Conservation (phyloP, 2,888 invertebrate genomes). For the Brachyptera putata region DNA sequence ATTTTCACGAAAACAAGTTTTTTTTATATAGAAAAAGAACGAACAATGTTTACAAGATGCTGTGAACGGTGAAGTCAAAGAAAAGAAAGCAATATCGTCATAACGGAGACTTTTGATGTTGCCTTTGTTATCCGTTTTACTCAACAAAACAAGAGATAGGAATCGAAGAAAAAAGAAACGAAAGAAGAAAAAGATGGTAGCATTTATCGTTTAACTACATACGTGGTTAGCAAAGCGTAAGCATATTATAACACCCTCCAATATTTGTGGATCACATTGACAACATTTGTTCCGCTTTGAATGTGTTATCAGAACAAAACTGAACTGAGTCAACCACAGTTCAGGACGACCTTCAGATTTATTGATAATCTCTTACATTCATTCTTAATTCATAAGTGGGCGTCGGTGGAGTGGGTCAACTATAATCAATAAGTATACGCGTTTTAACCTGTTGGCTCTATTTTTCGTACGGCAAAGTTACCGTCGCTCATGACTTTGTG, state of each 20-base stretch:
- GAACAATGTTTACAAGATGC: conserved; percentile 5
- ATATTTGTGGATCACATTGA: too few species aligned
- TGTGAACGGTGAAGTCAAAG: conserved; percentile 23
- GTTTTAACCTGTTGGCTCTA: conserved; percentile 28
- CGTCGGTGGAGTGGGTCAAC: neutral
- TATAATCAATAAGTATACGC: conserved; percentile 4
- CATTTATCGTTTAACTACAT: conserved; percentile 11
- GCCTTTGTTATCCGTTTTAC: conserved; percentile 21
- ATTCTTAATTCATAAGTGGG: too few species aligned
- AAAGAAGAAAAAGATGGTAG: conserved; percentile 26
- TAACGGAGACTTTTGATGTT: conserved; percentile 31
- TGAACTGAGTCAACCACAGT: too few species aligned
- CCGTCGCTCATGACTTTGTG: conserved; percentile 7
- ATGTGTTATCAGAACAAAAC: too few species aligned
- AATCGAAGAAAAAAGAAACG: conserved; percentile 26
- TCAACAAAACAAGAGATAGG: conserved; percentile 24
- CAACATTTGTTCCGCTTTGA: too few species aligned
- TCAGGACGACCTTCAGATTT: too few species aligned
- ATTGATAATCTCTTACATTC: too few species aligned
- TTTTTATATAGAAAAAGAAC: neutral
- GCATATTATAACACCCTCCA: too few species aligned
- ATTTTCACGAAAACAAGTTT: conserved; percentile 8
- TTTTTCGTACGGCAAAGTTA: conserved; percentile 19
- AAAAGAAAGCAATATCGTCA: conserved; percentile 29
- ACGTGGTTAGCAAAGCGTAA: neutral